Base-by-base conservation (phyloP, 2,888 invertebrate species). In the Perithous albicinctus region DNA sequence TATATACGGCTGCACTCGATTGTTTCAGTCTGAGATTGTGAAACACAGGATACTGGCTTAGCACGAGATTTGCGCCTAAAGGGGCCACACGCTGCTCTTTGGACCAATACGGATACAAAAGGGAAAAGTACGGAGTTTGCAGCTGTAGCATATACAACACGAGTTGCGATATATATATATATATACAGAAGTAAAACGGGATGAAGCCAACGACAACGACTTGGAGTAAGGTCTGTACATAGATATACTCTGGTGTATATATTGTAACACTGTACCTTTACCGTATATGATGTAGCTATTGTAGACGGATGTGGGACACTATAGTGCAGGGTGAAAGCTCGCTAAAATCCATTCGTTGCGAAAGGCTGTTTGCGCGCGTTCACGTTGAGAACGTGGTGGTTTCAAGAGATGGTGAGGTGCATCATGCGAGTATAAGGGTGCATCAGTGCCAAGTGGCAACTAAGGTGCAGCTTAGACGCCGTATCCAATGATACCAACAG, bases 1-100 rank as follows among this genome's bases (percentile, higher is more conserved):
- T 20, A 56, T 43, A 32, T 43, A 12, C 26, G 12, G 61, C 35
- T 61, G 67, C 87, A 86, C 88, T 89, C 89, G 86, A 91, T 91
- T 91, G 90, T 88, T 87, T 88, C 84, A 79, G 84, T 85, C 59
- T 75, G 88, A 87, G 86, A 88, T 88, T 88, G 87, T 87, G 87
- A 86, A 86, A 86, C 87, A 87, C 85, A 85, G 83, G 85, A 86
- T 86, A 87, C 84, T 87, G 86, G 86, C 87, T 88, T 87, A 86
- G 84, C 81, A 69, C 82, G 83, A 86, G 85, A 85, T 87, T 85
- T 87, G 77, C 84, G 78, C 83, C 84, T 59, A 64, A 64, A 61
- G 70, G 66, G 63, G 70, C 18, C 48, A 35, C 41, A 20, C 38
- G 35, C 12, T 70, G 38, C 61, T 63, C 69, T 54, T 54, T 35